These are phyloP conservation scores for Saturnia pavonia DNA, from an alignment of 2,888 invertebrate species.

Conservation along the genomic window DNA sequence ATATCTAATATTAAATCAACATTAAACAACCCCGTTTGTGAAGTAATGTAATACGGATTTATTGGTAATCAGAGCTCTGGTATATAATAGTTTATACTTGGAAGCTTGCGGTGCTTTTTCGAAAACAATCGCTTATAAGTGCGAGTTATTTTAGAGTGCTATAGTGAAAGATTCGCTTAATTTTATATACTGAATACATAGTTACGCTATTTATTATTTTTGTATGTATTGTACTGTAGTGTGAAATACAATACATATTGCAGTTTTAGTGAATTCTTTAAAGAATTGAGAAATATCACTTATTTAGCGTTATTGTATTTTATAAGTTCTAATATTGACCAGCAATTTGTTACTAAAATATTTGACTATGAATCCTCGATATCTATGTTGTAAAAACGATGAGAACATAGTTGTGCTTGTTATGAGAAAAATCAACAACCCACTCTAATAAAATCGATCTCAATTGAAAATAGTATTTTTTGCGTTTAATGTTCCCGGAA, in stretches of 20 bases:
- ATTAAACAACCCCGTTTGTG: background rate
- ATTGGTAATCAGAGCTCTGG: background rate
- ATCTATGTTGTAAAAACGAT: background rate
- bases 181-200: background rate
- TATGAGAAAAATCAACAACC: no score
- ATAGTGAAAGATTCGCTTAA: background rate
- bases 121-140: background rate
- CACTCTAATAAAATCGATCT: background rate
- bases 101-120: background rate
- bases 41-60: slow-evolving; percentile 6
- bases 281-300: background rate
- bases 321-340: background rate
- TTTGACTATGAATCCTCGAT: background rate
- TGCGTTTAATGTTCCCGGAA: background rate
- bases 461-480: background rate
- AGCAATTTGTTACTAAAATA: background rate
- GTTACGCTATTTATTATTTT: background rate
- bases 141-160: background rate
- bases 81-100: slow-evolving; percentile 4
- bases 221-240: background rate
- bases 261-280: background rate
- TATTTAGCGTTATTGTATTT: background rate
- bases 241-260: background rate
- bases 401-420: background rate
- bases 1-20: background rate